Evolutionary conservation across 1,140 invertebrate genomes (phyloP), one percentile per base, ranked within the genome.

Genomic region (Vanessa tameamea): DNA sequence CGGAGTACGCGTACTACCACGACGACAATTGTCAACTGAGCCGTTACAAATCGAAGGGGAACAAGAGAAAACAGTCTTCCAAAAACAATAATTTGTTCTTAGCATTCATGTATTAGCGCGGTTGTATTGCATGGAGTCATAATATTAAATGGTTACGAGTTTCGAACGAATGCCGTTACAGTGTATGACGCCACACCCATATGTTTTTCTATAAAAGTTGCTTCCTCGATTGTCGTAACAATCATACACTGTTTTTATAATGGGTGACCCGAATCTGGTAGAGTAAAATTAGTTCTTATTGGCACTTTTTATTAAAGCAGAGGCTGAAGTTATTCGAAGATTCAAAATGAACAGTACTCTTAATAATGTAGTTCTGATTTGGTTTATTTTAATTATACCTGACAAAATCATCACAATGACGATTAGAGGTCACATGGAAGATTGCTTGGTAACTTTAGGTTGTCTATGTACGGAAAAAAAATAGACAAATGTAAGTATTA

Each of bases 231-330:
- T 85, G 13, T 78, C 64, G 64, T 78, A 80, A 77, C 78, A 77
- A 80, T 82, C 86, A 81, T 88, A 87, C 85, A 85, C 87, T 85
- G 81, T 80, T 83, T 79, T 83, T 73, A 70, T 63, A 75, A 90
- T 90, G 89, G 89, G 90, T 87, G 87, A 83, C 90, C 90, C 90
- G 88, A 90, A 90, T 92, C 90, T 92, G 90, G 90, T 92, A 82
- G 82, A 83, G 74, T 78, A 79, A 82, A 70, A 71, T 79, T 77
- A 78, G 72, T 82, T 86, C 69, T 77, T 87, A 88, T 89, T 89
- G 90, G 89, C 90, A 92, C 90, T n/a, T 86, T 90, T 87, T 87
- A 84, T 84, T 75, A 72, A 61, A 77, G 83, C 78, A 64, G 78
- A 67, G 66, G 78, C 55, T 68, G 48, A 76, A 74, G 68, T 78